Base-by-base conservation (phyloP, 2,888 invertebrate species). In the Baronia brevicornis region DNA sequence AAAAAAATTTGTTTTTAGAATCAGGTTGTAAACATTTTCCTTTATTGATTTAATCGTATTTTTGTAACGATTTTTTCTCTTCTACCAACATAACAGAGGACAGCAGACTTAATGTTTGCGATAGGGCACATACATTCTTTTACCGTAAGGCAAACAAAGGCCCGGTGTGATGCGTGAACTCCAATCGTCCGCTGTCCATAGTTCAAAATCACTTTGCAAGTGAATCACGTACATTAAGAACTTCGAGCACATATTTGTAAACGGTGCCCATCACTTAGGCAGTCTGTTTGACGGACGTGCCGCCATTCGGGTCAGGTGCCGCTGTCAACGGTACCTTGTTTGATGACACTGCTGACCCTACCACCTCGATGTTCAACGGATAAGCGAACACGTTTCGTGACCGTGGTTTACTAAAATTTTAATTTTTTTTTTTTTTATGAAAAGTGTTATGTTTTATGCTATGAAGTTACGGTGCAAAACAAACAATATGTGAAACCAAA, bases 211-310 rank as follows among this genome's bases (percentile, higher is more conserved):
- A 18, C 35, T 28, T 39, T 42, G 33, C 36, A 39, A 43, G 43
- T 46, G 43, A 50, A 60, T 60, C 60, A 62, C 61, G 59, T 53
- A 40, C 22, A 26, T 30, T 32, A 23, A 36, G 38, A 51, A 38
- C 42, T 41, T 35, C 43, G 46, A 43, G 46, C 55, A 38, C 41
- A 60, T 72, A 69, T 77, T 70, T 73, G 75, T 68, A 59, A 71
- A 71, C 75, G 73, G 75, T 69, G 68, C 73, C 68, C 55, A 75
- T 74, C 74, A 74, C 75, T 78, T 75, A 73, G 60, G 66, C 71
- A 61, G 69, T 61, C 61, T 67, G 71, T 70, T 71, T 67, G 69
- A 59, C 53, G 54, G 67, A 67, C 67, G 70, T 66, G 65, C 63
- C 54, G 60, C 60, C 70, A 73, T 72, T 61, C 61, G 72, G 75